These are phyloP conservation scores for Graptemys geographica DNA, from an alignment of 2,797 vertebrate species.

Conservation along the genomic window DNA sequence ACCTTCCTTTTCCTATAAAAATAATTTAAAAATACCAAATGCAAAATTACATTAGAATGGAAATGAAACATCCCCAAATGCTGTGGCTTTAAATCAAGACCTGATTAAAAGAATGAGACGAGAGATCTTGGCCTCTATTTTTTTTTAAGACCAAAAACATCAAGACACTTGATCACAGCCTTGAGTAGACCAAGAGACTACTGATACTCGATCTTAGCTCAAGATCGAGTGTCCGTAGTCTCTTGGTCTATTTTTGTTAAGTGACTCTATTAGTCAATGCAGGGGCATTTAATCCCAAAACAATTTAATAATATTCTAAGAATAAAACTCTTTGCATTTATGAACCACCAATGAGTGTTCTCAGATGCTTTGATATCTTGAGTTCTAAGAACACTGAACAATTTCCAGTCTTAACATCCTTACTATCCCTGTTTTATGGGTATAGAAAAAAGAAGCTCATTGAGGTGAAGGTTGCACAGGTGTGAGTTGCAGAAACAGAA, in stretches of 20 bases:
- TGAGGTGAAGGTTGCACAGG: background rate
- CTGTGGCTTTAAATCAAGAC: background rate
- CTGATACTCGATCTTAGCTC: no score
- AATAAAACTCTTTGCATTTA: fast-evolving
- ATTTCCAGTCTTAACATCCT: background rate
- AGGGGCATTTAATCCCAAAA: background rate
- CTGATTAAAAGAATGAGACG: background rate
- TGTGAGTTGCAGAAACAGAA: background rate
- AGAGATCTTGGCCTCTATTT: background rate
- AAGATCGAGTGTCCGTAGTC: no score
- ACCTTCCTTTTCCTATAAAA: no score
- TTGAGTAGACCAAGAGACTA: no score
- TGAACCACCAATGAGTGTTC: background rate
- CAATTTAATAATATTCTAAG: background rate
- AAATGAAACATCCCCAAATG: background rate
- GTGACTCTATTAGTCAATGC: background rate
- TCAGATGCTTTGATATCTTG: background rate
- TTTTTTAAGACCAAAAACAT: no score
- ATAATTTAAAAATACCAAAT: no score
- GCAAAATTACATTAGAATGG: background rate
- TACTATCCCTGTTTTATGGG: background rate
- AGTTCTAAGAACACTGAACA: background rate
- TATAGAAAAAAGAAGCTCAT: background rate
- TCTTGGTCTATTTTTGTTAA: no score
- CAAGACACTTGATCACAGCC: no score